Conservation (phyloP, 1,140 invertebrate species). For the Trichonephila clavata region DNA sequence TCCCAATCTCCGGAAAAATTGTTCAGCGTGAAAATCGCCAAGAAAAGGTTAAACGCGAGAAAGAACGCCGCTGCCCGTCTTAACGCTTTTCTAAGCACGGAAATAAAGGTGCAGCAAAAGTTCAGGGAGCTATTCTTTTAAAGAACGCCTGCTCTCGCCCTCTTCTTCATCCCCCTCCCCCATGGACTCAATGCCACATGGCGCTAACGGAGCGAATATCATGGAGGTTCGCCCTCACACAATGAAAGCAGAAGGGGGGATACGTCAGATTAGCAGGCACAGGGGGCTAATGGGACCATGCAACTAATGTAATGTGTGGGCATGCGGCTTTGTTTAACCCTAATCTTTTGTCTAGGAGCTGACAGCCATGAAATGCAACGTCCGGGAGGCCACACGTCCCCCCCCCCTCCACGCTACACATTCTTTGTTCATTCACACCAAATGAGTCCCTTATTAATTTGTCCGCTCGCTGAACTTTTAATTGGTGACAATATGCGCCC, state of each 20-base stretch:
- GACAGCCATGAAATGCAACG: slow-evolving; percentile 75
- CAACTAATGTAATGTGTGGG: slow-evolving; percentile 76
- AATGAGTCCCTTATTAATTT: slow-evolving; percentile 74
- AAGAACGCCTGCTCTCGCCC: neutral
- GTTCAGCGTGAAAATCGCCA: slow-evolving; percentile 62
- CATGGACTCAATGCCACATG: slow-evolving; percentile 74
- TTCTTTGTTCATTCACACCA: slow-evolving; percentile 72
- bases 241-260: slow-evolving; percentile 49
- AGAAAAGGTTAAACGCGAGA: slow-evolving; percentile 57
- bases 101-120: slow-evolving; percentile 73
- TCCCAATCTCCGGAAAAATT: slow-evolving; percentile 43
- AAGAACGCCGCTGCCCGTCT: slow-evolving; percentile 22
- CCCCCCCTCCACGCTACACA: neutral
- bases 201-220: slow-evolving; percentile 73
- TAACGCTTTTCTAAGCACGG: slow-evolving; percentile 70
- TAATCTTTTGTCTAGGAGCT: slow-evolving; percentile 75
- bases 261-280: slow-evolving; percentile 64
- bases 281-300: slow-evolving; percentile 64
- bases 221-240: slow-evolving; percentile 29
- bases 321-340: slow-evolving; percentile 74
- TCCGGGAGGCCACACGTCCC: slow-evolving; percentile 33
- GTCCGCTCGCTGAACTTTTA: slow-evolving; percentile 71
- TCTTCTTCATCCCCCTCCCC: neutral
- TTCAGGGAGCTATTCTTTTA: slow-evolving; percentile 71
- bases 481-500: slow-evolving; percentile 66